phyloP scores from a whole-genome alignment of 30 jellyfish, hydroid and myxozoan genomes.

The Sanderia malayensis region DNA sequence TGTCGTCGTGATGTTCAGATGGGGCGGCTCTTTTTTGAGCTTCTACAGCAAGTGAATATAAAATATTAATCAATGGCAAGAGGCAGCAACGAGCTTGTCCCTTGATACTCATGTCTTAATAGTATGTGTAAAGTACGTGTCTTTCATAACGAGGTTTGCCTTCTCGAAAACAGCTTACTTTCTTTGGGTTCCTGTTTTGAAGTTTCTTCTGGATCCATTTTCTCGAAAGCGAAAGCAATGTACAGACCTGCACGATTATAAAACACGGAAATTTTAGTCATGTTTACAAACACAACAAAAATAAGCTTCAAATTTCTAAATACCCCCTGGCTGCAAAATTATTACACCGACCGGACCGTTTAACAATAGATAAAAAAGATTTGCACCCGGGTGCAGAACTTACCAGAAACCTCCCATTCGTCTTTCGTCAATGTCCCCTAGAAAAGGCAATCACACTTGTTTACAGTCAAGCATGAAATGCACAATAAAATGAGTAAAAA shows the following conservation, averaged over 20 bases:
- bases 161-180: constrained; percentile 3
- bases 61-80: too few relatives aligned
- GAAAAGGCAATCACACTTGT: background rate
- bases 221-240: constrained; percentile 92
- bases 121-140: background rate
- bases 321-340: background rate
- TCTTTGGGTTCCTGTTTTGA: constrained; percentile 40
- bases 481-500: too few relatives aligned
- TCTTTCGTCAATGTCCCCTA: constrained; percentile 89
- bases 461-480: background rate
- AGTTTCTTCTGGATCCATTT: constrained; percentile 67
- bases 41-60: constrained; percentile 11
- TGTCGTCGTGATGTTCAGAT: constrained; percentile 37
- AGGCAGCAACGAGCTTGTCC: background rate
- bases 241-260: constrained; percentile 52
- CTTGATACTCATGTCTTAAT: too few relatives aligned
- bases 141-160: too few relatives aligned
- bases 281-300: too few relatives aligned
- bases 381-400: too few relatives aligned
- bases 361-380: background rate
- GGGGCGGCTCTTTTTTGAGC: constrained; percentile 34
- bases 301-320: background rate
- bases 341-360: background rate
- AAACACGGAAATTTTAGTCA: background rate
- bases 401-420: constrained; percentile 99